These are phyloP conservation scores for Drosophila baimaii DNA, from an alignment of 1,140 invertebrate genomes.

Conservation along the genomic window DNA sequence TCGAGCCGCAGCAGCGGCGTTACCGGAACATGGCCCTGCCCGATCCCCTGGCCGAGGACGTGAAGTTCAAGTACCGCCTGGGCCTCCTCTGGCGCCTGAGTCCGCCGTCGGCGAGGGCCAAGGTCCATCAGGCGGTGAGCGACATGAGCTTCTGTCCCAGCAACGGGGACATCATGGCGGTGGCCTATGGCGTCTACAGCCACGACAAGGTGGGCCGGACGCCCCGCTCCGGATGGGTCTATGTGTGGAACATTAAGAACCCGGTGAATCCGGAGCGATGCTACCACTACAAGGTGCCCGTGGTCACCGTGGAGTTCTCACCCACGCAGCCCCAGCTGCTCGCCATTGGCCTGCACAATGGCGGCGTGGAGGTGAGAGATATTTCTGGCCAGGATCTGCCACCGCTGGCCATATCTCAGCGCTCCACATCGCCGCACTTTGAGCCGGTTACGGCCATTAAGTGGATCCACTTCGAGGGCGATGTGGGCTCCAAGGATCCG, in stretches of 20 bases:
- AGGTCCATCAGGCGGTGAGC: constrained; percentile 84
- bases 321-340: constrained; percentile 88
- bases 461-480: constrained; percentile 85
- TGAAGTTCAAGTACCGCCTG: constrained; percentile 87
- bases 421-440: constrained; percentile 86
- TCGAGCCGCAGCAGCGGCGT: constrained; percentile 87
- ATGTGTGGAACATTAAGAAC: constrained; percentile 94
- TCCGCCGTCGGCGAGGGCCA: constrained; percentile 19
- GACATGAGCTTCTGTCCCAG: constrained; percentile 87
- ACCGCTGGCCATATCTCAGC: constrained; percentile 86
- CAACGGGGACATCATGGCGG: constrained; percentile 88
- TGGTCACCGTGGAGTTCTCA: constrained; percentile 91
- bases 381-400: constrained; percentile 85
- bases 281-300: constrained; percentile 88
- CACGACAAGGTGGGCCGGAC: constrained; percentile 24
- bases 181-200: constrained; percentile 88
- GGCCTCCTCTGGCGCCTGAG: constrained; percentile 88
- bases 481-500: constrained; percentile 69
- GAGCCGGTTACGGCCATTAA: constrained; percentile 88
- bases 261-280: constrained; percentile 91
- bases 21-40: constrained; percentile 87
- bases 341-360: constrained; percentile 92
- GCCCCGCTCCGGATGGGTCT: constrained; percentile 83
- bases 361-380: constrained; percentile 90
- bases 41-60: constrained; percentile 86